Evolutionary conservation across 2,797 vertebrate species (phyloP).

Genomic region (Fistularia commersonii): DNA sequence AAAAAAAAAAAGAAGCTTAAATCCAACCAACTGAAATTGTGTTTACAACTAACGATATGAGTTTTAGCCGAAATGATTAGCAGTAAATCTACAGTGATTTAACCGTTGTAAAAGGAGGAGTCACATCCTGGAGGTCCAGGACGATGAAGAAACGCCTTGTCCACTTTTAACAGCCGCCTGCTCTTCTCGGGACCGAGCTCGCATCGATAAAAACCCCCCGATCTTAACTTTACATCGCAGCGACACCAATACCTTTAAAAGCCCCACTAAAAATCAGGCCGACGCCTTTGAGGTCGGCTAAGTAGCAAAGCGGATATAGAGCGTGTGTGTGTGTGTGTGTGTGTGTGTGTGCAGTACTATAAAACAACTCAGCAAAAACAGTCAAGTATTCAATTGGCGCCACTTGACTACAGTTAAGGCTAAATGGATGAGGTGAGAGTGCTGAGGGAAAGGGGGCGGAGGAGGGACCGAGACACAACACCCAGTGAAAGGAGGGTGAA

Average conservation of each 20-base stretch:
- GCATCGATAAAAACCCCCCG: not conserved
- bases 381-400: too few relatives aligned
- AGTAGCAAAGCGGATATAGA: slow-evolving; percentile 5
- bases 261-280: slow-evolving; percentile 26
- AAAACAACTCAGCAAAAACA: not conserved
- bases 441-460: not conserved
- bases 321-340: slow-evolving; percentile 6
- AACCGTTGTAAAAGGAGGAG: not conserved
- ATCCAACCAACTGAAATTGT: too few relatives aligned
- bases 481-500: too few relatives aligned
- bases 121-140: too few relatives aligned
- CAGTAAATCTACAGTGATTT: slow-evolving; percentile 1
- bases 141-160: too few relatives aligned
- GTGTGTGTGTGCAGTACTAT: too few relatives aligned
- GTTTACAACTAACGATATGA: too few relatives aligned
- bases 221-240: not conserved
- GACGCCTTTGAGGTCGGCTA: slow-evolving; percentile 9
- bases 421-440: slow-evolving; percentile 30
- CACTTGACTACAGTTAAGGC: slow-evolving; percentile 29
- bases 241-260: slow-evolving; percentile 43
- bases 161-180: too few relatives aligned
- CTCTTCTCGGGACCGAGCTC: too few relatives aligned
- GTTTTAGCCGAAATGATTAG: not conserved
- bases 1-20: too few relatives aligned
- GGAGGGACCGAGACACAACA: too few relatives aligned